Evolutionary conservation across 92 coral and sea anemone species (phyloP).

Genomic region (Umimayanthus chanpuru): DNA sequence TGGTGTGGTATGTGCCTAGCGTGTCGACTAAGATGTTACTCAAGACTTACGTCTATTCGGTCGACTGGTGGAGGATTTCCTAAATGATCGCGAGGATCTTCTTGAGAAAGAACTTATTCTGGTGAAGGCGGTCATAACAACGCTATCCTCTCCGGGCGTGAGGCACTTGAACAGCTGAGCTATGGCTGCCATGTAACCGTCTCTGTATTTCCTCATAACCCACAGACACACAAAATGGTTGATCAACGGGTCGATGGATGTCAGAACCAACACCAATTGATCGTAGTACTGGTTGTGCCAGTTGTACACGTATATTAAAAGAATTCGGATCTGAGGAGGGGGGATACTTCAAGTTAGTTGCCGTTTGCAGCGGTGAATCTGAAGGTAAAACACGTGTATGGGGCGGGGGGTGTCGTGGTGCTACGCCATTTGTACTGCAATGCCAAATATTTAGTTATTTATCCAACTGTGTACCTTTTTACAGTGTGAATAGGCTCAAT

Average conservation of each 20-base stretch:
- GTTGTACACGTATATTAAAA: slow-evolving; percentile 70
- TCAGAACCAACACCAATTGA: slow-evolving; percentile 75
- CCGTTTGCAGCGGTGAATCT: background rate
- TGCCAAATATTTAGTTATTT: too few relatives aligned
- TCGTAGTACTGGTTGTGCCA: slow-evolving; percentile 88
- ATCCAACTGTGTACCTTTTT: too few relatives aligned
- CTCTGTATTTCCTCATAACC: slow-evolving; percentile 88
- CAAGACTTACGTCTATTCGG: slow-evolving; percentile 66
- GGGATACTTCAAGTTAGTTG: background rate
- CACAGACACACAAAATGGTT: slow-evolving; percentile 86
- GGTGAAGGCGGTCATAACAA: slow-evolving; percentile 80
- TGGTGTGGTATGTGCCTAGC: too few relatives aligned
- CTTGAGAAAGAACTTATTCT: slow-evolving; percentile 82
- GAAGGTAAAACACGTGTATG: background rate
- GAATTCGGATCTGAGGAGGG: slow-evolving; percentile 70
- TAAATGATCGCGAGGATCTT: slow-evolving; percentile 73
- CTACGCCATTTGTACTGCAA: too few relatives aligned
- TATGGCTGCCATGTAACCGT: slow-evolving; percentile 77
- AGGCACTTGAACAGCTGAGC: slow-evolving; percentile 73
- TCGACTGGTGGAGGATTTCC: slow-evolving; percentile 72
- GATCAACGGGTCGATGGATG: slow-evolving; percentile 82
- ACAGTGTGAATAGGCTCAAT: too few relatives aligned
- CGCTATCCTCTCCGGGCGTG: slow-evolving; percentile 81
- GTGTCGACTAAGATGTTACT: background rate
- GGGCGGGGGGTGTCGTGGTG: background rate